A percentile compares a stretch with the other conserved stretches of the same genome.
Conservation (phyloP, 2,888 invertebrate species). For the Sericinus montela region DNA sequence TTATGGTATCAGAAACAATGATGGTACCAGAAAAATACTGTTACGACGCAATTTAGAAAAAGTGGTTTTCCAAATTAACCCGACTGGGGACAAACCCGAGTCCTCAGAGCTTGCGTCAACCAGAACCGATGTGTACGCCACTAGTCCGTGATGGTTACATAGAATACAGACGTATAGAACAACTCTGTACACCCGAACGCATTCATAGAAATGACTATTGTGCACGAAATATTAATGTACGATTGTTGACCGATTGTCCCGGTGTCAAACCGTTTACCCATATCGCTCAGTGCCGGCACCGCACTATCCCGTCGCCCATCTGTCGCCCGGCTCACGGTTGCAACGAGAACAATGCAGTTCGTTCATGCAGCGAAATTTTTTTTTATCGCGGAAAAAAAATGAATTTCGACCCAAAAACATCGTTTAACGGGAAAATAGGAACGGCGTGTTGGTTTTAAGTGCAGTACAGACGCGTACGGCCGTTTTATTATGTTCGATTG, state of each 20-base stretch:
- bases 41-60: no score
- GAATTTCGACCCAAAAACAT: slow-evolving; percentile 47
- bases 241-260: slow-evolving; percentile 27
- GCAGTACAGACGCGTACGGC: slow-evolving; percentile 41
- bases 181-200: no score
- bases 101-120: no score
- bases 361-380: slow-evolving; percentile 46
- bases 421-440: slow-evolving; percentile 38
- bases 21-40: no score
- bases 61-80: no score
- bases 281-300: slow-evolving; percentile 39
- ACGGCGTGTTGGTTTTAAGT: slow-evolving; percentile 26
- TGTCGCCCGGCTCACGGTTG: slow-evolving; percentile 20
- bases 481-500: neutral
- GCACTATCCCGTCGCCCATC: slow-evolving; percentile 24
- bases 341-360: slow-evolving; percentile 28
- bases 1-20: no score
- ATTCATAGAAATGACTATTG: neutral
- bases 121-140: no score
- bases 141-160: no score
- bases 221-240: neutral
- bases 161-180: no score
- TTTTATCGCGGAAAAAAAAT: slow-evolving; percentile 51
- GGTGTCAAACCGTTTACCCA: slow-evolving; percentile 71
- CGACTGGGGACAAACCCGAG: no score